phyloP scores from a whole-genome alignment of 2,888 invertebrate species.

The Diloba caeruleocephala region DNA sequence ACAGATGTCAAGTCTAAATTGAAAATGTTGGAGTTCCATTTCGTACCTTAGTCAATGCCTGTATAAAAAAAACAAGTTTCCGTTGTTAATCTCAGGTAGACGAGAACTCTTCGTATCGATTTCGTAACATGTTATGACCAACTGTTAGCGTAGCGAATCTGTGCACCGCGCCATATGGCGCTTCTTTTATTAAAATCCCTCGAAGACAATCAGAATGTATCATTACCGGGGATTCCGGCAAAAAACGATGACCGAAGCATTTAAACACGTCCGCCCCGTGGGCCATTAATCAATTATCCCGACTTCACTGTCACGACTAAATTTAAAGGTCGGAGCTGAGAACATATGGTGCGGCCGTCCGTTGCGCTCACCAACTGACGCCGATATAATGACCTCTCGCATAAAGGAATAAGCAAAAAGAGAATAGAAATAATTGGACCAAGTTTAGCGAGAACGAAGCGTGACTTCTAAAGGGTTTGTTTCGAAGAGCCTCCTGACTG shows the following conservation, averaged over 20 bases:
- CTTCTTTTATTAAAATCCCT: conserved; percentile 68
- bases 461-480: conserved; percentile 85
- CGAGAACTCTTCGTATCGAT: conserved; percentile 37
- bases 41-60: conserved; percentile 12
- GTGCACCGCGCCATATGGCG: conserved; percentile 80
- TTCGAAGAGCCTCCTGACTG: conserved; percentile 80
- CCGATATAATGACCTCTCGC: conserved; percentile 78
- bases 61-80: conserved; percentile 37
- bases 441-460: conserved; percentile 83
- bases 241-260: conserved; percentile 80
- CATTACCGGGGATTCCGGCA: conserved; percentile 82
- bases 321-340: conserved; percentile 75
- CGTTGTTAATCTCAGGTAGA: conserved; percentile 48
- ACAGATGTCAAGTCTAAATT: conserved; percentile 39
- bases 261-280: conserved; percentile 84
- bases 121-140: conserved; percentile 58
- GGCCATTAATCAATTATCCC: conserved; percentile 86
- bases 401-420: conserved; percentile 79
- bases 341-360: conserved; percentile 79
- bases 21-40: conserved; percentile 23
- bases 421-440: conserved; percentile 82
- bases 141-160: conserved; percentile 77
- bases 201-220: conserved; percentile 85
- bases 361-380: conserved; percentile 85
- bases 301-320: conserved; percentile 82